These are phyloP conservation scores for Propsilocerus akamusi DNA, from an alignment of 1,140 invertebrate genomes.

Conservation along the genomic window DNA sequence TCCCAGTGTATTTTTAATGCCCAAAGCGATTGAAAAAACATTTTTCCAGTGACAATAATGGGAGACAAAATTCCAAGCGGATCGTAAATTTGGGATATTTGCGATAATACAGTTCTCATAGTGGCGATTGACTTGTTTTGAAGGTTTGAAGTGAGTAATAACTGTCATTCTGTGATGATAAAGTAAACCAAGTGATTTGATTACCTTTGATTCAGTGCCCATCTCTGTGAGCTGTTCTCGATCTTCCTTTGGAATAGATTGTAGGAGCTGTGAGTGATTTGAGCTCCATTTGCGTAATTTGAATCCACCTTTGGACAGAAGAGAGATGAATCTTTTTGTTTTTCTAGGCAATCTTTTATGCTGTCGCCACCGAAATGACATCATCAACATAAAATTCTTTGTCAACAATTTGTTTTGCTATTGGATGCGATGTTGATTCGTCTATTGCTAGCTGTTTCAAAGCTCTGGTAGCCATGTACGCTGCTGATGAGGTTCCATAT, in stretches of 20 bases:
- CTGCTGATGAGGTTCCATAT: conserved; percentile 14
- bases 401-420: conserved; percentile 11
- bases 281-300: conserved; percentile 23
- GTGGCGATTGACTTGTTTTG: neutral
- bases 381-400: conserved; percentile 24
- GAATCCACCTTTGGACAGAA: conserved; percentile 17
- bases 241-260: conserved; percentile 6
- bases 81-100: conserved; percentile 22
- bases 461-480: conserved; percentile 14
- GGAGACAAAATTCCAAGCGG: conserved; percentile 22
- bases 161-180: conserved; percentile 15
- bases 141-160: too few species aligned
- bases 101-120: conserved; percentile 14
- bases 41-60: conserved; percentile 17
- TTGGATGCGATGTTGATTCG: conserved; percentile 10
- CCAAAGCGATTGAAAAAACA: conserved; percentile 23
- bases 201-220: too few species aligned
- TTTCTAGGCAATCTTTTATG: conserved; percentile 8
- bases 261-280: conserved; percentile 11
- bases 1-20: conserved; percentile 17
- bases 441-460: conserved; percentile 12
- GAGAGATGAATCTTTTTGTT: conserved; percentile 8
- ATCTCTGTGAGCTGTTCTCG: too few species aligned
- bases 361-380: conserved; percentile 15
- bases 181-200: conserved; percentile 16